These are phyloP conservation scores for Ceyx erithaca DNA, from an alignment of 2,797 vertebrate species.

Conservation along the genomic window DNA sequence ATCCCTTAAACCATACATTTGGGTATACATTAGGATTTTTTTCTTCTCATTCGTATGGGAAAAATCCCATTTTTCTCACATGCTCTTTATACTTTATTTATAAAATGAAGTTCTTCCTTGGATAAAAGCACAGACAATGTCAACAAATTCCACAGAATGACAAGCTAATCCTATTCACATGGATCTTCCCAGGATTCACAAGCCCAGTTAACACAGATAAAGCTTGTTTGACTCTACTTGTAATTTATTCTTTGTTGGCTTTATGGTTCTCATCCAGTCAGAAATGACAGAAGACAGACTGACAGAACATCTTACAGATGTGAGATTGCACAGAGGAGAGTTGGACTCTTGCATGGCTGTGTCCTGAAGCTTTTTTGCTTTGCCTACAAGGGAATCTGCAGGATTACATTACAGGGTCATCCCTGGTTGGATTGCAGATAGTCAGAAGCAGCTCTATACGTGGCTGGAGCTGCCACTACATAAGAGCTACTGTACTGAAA, in stretches of 20 bases:
- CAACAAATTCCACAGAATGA: slow-evolving; percentile 9
- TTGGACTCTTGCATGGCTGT: neutral
- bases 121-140: neutral
- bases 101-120: neutral
- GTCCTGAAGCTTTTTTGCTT: slow-evolving; percentile 8
- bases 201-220: neutral
- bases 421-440: neutral
- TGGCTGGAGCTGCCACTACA: neutral
- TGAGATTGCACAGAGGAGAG: neutral
- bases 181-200: slow-evolving; percentile 15
- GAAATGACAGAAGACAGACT: slow-evolving; percentile 20
- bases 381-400: neutral
- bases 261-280: neutral
- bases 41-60: neutral
- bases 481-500: neutral
- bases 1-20: neutral
- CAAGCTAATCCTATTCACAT: slow-evolving; percentile 30
- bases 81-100: neutral
- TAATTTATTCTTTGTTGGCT: slow-evolving; percentile 34
- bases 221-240: slow-evolving; percentile 23
- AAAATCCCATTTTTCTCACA: neutral
- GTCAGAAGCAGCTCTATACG: neutral
- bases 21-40: neutral
- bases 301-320: neutral
- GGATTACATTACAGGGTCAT: neutral